A percentile compares a stretch with the other conserved stretches of the same genome.
Conservation (phyloP, 1,140 invertebrate genomes). For the Daktulosphaira vitifoliae region DNA sequence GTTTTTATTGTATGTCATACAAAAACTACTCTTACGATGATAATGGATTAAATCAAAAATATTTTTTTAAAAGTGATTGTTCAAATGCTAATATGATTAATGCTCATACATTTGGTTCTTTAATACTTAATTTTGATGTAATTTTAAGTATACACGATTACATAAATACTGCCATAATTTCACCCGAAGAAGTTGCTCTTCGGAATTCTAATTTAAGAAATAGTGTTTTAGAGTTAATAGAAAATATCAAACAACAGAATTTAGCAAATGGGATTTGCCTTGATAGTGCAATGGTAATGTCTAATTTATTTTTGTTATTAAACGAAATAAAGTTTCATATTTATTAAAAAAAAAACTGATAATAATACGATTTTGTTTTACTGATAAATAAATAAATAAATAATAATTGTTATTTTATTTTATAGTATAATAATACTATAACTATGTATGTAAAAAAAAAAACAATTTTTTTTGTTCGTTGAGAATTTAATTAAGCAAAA, state of each 20-base stretch:
- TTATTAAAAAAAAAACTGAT: no score
- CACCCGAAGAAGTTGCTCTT: neutral
- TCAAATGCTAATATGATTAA: neutral
- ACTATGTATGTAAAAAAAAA: no score
- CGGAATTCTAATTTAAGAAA: neutral
- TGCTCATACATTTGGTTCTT: neutral
- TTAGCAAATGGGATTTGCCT: neutral
- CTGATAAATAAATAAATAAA: no score
- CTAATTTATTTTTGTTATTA: no score
- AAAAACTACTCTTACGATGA: neutral
- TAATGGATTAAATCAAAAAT: no score
- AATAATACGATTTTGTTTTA: no score
- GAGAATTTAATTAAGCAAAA: no score
- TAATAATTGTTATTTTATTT: no score
- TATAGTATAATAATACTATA: no score
- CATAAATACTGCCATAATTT: neutral
- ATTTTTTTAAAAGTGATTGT: neutral
- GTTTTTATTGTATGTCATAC: slow-evolving; percentile 1
- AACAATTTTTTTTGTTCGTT: no score
- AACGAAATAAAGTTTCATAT: no score
- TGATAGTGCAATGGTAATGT: slow-evolving; percentile 11
- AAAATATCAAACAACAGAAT: slow-evolving; percentile 6
- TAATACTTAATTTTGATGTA: neutral
- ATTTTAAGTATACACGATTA: slow-evolving; percentile 14
- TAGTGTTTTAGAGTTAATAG: slow-evolving; percentile 1